phyloP scores from a whole-genome alignment of 2,113 vertebrate genomes.

The Indicator indicator region DNA sequence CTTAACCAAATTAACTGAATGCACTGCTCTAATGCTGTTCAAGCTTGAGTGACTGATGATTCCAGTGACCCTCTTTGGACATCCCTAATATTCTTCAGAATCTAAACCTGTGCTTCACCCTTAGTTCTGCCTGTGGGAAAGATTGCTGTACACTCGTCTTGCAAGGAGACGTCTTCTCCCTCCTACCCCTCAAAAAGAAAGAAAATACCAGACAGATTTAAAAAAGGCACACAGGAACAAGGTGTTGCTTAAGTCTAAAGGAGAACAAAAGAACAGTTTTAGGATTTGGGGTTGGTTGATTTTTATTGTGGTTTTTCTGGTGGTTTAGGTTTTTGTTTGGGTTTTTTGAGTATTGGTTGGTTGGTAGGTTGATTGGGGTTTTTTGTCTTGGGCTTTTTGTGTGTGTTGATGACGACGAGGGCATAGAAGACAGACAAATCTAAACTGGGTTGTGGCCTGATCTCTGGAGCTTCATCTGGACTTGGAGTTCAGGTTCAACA shows the following conservation, averaged over 20 bases:
- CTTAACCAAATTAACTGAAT: constrained; percentile 21
- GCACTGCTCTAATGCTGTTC: not conserved
- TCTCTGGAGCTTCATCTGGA: not conserved
- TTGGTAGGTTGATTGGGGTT: not conserved
- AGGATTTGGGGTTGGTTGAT: no score
- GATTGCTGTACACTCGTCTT: not conserved
- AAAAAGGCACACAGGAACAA: not conserved
- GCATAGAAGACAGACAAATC: not conserved
- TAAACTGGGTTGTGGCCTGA: not conserved
- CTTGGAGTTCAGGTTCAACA: not conserved
- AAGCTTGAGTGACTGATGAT: not conserved
- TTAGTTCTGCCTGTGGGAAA: not conserved
- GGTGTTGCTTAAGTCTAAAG: not conserved
- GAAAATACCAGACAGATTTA: not conserved
- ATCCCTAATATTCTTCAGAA: not conserved
- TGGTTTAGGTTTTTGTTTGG: not conserved
- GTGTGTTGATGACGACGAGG: not conserved
- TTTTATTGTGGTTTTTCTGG: no score
- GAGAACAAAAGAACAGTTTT: not conserved
- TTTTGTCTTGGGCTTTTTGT: not conserved
- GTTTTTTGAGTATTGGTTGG: no score
- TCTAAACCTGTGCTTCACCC: not conserved
- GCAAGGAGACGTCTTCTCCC: not conserved
- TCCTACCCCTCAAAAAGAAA: not conserved
- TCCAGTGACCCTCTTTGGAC: not conserved